Conservation (phyloP, 2,797 vertebrate species). For the Enteromius thamalakanensis region DNA sequence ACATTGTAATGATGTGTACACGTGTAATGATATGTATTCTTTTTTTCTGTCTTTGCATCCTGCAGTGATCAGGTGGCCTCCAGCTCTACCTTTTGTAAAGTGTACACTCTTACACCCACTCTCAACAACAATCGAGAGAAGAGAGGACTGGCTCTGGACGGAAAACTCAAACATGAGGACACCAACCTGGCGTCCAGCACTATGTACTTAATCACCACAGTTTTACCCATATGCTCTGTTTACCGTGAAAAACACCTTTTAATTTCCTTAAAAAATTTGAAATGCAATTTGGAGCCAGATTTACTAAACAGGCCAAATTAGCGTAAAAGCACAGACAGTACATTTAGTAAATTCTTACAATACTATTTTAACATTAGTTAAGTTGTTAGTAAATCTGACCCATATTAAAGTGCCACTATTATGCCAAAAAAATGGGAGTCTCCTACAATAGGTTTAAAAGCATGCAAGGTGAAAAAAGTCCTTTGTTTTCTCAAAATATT, state of each 20-base stretch:
- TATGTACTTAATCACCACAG: constrained; percentile 60
- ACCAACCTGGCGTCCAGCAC: constrained; percentile 97
- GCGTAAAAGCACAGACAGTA: too few species aligned
- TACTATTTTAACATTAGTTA: too few species aligned
- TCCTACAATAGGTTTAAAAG: too few species aligned
- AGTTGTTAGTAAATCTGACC: too few species aligned
- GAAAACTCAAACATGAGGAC: constrained; percentile 97
- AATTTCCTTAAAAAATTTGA: not conserved
- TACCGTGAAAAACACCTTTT: not conserved
- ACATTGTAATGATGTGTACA: constrained; percentile 1
- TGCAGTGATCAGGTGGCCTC: constrained; percentile 91
- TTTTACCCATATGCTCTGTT: not conserved
- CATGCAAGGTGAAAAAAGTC: too few species aligned
- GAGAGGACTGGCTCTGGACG: constrained; percentile 91
- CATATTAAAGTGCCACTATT: not conserved
- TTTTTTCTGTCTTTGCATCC: not conserved
- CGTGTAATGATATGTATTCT: not conserved
- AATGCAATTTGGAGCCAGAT: too few species aligned
- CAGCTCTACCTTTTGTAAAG: constrained; percentile 96
- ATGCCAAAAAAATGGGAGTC: too few species aligned
- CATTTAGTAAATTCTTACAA: too few species aligned
- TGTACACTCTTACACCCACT: constrained; percentile 95
- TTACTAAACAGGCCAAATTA: too few species aligned
- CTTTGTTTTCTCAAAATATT: too few species aligned
- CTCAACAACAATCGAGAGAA: constrained; percentile 96